Base-by-base conservation (phyloP, 2,888 invertebrate species). In the Erynnis tages region DNA sequence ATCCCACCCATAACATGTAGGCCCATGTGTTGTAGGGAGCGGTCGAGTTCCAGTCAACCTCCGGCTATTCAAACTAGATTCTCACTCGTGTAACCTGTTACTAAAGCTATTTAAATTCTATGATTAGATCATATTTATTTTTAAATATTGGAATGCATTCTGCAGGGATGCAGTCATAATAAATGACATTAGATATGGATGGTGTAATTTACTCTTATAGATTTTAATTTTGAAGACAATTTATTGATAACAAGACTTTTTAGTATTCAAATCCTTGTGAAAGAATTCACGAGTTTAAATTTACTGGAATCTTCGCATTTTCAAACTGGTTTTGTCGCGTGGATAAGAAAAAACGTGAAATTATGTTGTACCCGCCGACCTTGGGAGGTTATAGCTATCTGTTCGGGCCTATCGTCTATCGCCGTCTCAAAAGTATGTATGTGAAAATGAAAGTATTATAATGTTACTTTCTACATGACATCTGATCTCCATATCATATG, bases 281-380 rank as follows among this genome's bases (percentile, higher is more conserved):
- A n/a, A n/a, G n/a, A n/a, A n/a, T n/a, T 1, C 13, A 8, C 10
- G 4, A 32, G 11, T 11, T 21, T 25, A 16, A 48, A 41, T 49
- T 34, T 41, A 19, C 40, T 32, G 41, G 38, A 50, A 27, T 27
- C 25, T 43, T 43, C 16, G 27, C 13, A 29, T 43, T 21, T 55
- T 48, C 56, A 55, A 67, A 73, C 71, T 67, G 69, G 73, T 71
- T 74, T 54, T 50, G 62, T 23, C 23, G 40, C 5, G 44, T 23
- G 44, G 27, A 34, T 19, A 41, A 41, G 32, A 65, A 59, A 60
- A 58, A 64, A 65, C 63, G 60, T 65, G 65, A 69, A 67, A 71
- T 71, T 66, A 67, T 60, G 62, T 69, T 50, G 61, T 63, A 72
- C 69, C 59, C 53, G 70, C 60, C 66, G 74, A 73, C 80, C 80